These are phyloP conservation scores for Sipha maydis DNA, from an alignment of 2,888 invertebrate species.

Conservation along the genomic window DNA sequence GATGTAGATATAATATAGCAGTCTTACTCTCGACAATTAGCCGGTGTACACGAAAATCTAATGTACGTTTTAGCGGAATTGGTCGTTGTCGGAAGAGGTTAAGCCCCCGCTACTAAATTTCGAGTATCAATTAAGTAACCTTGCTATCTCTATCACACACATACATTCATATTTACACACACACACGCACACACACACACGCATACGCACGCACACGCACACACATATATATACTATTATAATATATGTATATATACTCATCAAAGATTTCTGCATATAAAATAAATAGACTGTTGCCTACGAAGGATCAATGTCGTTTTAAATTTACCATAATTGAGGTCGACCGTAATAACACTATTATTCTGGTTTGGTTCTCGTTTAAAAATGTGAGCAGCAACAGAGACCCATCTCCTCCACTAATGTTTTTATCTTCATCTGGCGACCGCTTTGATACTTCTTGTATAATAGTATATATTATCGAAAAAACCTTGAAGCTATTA, in stretches of 20 bases:
- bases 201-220: not conserved
- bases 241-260: not conserved
- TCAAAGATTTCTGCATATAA: not conserved
- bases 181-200: not conserved
- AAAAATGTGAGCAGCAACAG: not conserved
- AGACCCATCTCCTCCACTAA: not conserved
- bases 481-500: conserved; percentile 4
- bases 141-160: conserved; percentile 4
- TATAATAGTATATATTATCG: not conserved
- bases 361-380: not conserved
- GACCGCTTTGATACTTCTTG: not conserved
- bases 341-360: not conserved
- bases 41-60: not conserved
- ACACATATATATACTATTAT: not conserved
- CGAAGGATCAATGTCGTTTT: conserved; percentile 43
- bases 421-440: not conserved
- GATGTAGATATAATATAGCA: not conserved
- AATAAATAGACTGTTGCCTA: conserved; percentile 28
- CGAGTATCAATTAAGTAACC: conserved; percentile 39
- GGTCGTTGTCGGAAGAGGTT: not conserved
- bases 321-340: conserved; percentile 42
- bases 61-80: not conserved
- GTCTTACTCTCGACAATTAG: not conserved
- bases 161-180: not conserved
- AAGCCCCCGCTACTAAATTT: not conserved